A percentile compares a stretch with the other conserved stretches of the same genome.
These are phyloP conservation scores for Nineta flava DNA, from an alignment of 2,888 invertebrate species.

Conservation along the genomic window DNA sequence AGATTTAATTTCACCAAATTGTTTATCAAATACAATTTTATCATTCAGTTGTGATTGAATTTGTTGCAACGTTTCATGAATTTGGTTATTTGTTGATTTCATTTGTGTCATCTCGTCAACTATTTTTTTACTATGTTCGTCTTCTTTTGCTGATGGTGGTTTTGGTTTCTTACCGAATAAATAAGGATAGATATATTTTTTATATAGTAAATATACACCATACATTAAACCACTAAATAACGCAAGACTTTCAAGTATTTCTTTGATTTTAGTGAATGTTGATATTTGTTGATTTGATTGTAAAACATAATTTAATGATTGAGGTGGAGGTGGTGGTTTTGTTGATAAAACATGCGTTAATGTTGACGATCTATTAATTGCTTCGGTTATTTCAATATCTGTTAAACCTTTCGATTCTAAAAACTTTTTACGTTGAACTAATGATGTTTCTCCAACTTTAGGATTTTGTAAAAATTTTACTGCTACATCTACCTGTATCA, in stretches of 20 bases:
- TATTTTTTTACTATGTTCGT: constrained; percentile 13
- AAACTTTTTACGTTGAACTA: constrained; percentile 65
- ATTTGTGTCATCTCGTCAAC: constrained; percentile 51
- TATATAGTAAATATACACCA: constrained; percentile 65
- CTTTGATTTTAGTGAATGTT: constrained; percentile 38
- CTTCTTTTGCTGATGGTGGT: constrained; percentile 47
- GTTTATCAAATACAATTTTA: constrained; percentile 34
- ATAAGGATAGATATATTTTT: constrained; percentile 49
- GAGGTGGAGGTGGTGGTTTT: not conserved
- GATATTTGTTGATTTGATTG: constrained; percentile 21
- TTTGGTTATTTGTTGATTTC: constrained; percentile 36
- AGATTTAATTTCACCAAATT: constrained; percentile 46
- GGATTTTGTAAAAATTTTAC: constrained; percentile 75
- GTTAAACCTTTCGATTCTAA: constrained; percentile 61
- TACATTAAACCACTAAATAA: constrained; percentile 65
- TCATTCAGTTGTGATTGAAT: constrained; percentile 36
- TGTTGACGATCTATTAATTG: not conserved
- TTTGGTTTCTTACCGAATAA: constrained; percentile 47
- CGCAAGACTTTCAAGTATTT: constrained; percentile 53
- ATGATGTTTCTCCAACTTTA: constrained; percentile 60
- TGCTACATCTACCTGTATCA: constrained; percentile 70
- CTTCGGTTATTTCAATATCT: not conserved
- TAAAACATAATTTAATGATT: not conserved
- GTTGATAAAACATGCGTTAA: not conserved
- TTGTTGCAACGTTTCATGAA: constrained; percentile 47